Base-by-base conservation (phyloP, 2,888 invertebrate species). In the Morpho helenor region DNA sequence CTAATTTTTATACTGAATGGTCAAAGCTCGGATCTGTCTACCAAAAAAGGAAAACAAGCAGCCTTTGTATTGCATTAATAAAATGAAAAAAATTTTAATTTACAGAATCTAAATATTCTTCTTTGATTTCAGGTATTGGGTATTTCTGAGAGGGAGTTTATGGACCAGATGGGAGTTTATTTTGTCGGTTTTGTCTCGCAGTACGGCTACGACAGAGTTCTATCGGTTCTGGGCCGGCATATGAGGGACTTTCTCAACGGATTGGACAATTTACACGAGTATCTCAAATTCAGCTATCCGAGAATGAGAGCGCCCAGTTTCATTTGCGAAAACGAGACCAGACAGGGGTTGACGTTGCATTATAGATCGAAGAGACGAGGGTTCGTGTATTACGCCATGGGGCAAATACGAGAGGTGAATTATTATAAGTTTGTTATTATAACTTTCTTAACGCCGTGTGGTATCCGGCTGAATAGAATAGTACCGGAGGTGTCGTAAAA, bases 331-430 rank as follows among this genome's bases (percentile, higher is more conserved):
- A 97, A 98, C 76, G 99, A 99, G 82, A 96, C 97, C 0, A 92
- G 96, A 57, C 95, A 96, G 74, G 99, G 99, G 0, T 88, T 99
- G 63, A 97, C 97, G 0, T 91, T 99, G 59, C 99, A 99, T 85
- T 98, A 98, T 82, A 92, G 98, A 56, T 98, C 97, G 68, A 98
- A 97, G 80, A 91, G 99, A 64, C 93, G 96, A 64, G 99, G 99
- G 0, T 99, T 98, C 79, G 95, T 98, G 6, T 97, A 97, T 83
- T 99, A 99, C 77, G 98, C 98, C 7, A 98, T 98, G 95, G 99
- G 98, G 3, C 98, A 98, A 84, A 98, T 98, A 66, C 92, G 96
- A 77, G 96, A 96, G 92, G 95, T 94, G 69, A 79, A 86, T 47
- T 47, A 46, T 9, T 31, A 16, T 16, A 16, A 16, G 16, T 16